These are phyloP conservation scores for Heterodera schachtii DNA, from an alignment of 1,140 invertebrate species.

Conservation along the genomic window DNA sequence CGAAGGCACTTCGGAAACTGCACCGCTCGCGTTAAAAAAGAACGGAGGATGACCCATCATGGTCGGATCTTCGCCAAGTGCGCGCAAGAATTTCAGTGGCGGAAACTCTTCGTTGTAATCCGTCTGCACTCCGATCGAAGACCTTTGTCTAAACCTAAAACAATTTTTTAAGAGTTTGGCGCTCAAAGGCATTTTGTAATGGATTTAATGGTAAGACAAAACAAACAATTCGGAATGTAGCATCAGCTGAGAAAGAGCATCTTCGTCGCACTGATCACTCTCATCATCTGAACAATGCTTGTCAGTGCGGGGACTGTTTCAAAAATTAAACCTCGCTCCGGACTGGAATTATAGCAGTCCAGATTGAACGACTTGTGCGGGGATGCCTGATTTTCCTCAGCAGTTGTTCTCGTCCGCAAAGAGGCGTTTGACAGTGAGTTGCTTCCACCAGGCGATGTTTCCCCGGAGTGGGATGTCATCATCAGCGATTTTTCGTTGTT, in stretches of 20 bases:
- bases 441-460: constrained; percentile 33
- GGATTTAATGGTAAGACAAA: not conserved
- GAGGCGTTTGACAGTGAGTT: constrained; percentile 32
- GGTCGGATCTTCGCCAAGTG: constrained; percentile 29
- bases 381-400: constrained; percentile 19
- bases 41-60: constrained; percentile 22
- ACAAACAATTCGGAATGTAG: constrained; percentile 33
- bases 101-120: constrained; percentile 49
- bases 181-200: no score
- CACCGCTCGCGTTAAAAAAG: constrained; percentile 11
- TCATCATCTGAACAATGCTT: constrained; percentile 27
- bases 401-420: constrained; percentile 17
- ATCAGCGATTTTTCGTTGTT: constrained; percentile 18
- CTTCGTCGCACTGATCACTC: constrained; percentile 36
- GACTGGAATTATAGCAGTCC: constrained; percentile 42
- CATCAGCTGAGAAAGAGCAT: constrained; percentile 34
- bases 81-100: constrained; percentile 36
- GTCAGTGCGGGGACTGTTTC: not conserved
- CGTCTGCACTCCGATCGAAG: constrained; percentile 39
- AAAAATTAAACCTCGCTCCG: constrained; percentile 34
- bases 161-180: no score
- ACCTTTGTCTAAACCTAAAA: constrained; percentile 22
- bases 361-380: constrained; percentile 37
- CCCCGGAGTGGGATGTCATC: constrained; percentile 31
- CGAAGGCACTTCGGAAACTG: constrained; percentile 19